Percentiles rank a stretch among this genome's conserved stretches.
These are phyloP conservation scores for Philypnodon macrostomus DNA, from an alignment of 2,797 vertebrate genomes.

Conservation along the genomic window DNA sequence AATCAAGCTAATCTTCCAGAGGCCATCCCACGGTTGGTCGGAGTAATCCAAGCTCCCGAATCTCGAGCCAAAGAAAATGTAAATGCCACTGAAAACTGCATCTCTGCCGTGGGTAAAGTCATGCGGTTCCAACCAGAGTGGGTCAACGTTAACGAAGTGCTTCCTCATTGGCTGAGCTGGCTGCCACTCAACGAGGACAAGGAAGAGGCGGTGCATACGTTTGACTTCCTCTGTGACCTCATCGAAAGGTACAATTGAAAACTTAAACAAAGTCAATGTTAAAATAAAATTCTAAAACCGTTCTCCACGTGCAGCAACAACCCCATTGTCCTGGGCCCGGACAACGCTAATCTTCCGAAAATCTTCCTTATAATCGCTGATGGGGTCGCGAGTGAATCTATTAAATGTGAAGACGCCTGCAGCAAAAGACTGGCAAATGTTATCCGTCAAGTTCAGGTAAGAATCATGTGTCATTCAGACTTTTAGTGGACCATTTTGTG, in stretches of 20 bases:
- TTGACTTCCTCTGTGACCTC: conserved; percentile 94
- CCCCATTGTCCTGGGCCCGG: conserved; percentile 91
- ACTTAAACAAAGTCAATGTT: too few relatives aligned
- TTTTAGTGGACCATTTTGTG: background rate
- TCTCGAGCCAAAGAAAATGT: conserved; percentile 94
- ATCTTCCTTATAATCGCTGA: conserved; percentile 96
- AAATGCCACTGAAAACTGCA: conserved; percentile 99
- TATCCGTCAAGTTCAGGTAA: conserved; percentile 95
- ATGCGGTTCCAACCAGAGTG: conserved; percentile 95
- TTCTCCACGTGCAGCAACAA: conserved; percentile 84
- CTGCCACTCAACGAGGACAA: conserved; percentile 98
- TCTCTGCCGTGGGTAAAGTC: conserved; percentile 96
- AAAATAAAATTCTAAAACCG: background rate
- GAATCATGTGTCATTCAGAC: background rate
- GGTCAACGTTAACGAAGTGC: conserved; percentile 88
- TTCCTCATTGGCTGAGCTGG: conserved; percentile 98
- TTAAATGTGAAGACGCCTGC: conserved; percentile 92
- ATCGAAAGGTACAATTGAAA: conserved; percentile 90
- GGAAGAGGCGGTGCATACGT: conserved; percentile 96
- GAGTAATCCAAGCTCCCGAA: conserved; percentile 91
- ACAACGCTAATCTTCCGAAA: conserved; percentile 94
- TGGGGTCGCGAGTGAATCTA: conserved; percentile 91
- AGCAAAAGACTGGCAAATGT: conserved; percentile 93
- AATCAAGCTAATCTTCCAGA: conserved; percentile 68
- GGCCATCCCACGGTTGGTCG: conserved; percentile 90